Percentiles rank a stretch among this genome's conserved stretches.
These are phyloP conservation scores for Myotis planiceps DNA, from an alignment of 2,797 vertebrate species.

Conservation along the genomic window DNA sequence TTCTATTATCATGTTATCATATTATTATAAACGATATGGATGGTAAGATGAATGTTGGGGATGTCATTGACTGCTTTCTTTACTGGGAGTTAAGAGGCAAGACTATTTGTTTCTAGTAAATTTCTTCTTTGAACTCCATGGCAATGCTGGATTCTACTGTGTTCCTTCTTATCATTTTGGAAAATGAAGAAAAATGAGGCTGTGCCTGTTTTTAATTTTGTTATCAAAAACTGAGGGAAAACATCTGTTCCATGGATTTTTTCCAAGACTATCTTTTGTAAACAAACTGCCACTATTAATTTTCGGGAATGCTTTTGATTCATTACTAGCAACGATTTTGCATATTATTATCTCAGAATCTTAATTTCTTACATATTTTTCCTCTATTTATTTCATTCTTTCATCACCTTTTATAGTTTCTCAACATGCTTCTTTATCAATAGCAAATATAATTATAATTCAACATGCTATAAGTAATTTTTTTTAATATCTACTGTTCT, in stretches of 20 bases:
- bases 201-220: conserved; percentile 44
- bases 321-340: conserved; percentile 30
- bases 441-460: neutral
- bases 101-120: neutral
- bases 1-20: neutral
- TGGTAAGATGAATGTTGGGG: neutral
- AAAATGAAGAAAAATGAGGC: conserved; percentile 54
- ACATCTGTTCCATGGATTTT: conserved; percentile 9
- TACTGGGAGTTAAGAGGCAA: conserved; percentile 29
- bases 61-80: conserved; percentile 21
- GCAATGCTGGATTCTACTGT: neutral
- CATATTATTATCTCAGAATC: neutral
- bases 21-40: neutral
- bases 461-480: neutral
- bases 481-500: neutral
- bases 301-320: neutral
- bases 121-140: conserved; percentile 25
- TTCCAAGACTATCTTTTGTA: conserved; percentile 29
- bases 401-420: neutral
- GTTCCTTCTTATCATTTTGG: conserved; percentile 47
- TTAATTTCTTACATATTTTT: neutral
- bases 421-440: conserved; percentile 1
- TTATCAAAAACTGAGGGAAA: conserved; percentile 52
- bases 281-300: conserved; percentile 39
- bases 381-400: neutral